These are phyloP conservation scores for Sceloporus undulatus DNA, from an alignment of 2,113 vertebrate species.

Conservation along the genomic window DNA sequence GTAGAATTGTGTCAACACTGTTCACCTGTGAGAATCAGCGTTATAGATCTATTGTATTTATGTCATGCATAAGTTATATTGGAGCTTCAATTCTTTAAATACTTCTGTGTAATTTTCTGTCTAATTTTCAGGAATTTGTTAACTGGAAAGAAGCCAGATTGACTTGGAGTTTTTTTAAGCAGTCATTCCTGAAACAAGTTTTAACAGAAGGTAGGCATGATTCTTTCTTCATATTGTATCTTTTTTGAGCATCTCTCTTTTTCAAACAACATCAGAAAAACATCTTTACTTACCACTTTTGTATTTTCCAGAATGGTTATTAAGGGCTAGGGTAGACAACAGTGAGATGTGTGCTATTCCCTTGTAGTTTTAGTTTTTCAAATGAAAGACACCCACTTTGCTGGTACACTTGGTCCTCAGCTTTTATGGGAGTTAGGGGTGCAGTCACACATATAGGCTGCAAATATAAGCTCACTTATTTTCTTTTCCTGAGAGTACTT, in stretches of 20 bases:
- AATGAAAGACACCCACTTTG: not conserved
- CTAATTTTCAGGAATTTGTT: slow-evolving; percentile 81
- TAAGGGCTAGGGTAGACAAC: not conserved
- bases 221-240: not conserved
- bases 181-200: slow-evolving; percentile 97
- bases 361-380: not conserved
- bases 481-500: too few species aligned
- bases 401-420: too few species aligned
- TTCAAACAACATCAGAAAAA: not conserved
- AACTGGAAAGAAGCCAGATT: slow-evolving; percentile 89
- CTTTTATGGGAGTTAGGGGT: too few species aligned
- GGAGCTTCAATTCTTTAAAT: not conserved
- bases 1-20: not conserved
- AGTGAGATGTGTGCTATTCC: not conserved
- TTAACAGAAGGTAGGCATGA: slow-evolving; percentile 90
- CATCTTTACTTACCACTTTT: not conserved
- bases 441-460: too few species aligned
- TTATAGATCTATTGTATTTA: not conserved
- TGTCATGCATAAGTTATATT: not conserved
- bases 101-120: accelerated
- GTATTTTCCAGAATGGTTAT: not conserved
- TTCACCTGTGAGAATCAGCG: not conserved
- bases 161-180: slow-evolving; percentile 98
- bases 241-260: not conserved
- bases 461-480: too few species aligned